Evolutionary conservation across 1,140 invertebrate species (phyloP).

Genomic region (Hestina assimilis): DNA sequence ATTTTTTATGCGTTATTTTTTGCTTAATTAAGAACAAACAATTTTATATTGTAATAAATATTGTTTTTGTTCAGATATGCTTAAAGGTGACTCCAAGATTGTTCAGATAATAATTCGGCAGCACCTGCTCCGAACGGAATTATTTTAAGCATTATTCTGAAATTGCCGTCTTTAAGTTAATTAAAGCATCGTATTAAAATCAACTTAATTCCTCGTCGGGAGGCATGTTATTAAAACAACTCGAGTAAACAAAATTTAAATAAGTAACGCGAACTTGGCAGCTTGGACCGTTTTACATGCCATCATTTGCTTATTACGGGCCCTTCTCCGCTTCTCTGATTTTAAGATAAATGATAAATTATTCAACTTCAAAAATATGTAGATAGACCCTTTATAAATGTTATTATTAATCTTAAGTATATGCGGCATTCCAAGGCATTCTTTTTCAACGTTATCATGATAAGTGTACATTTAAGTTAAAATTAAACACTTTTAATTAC

Average conservation of each 20-base stretch:
- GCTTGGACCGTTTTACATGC: conserved; percentile 37
- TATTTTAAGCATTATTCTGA: conserved; percentile 27
- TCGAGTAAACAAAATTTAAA: conserved; percentile 64
- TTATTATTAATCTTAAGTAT: background rate
- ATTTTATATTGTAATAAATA: conserved; percentile 11
- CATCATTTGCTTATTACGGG: conserved; percentile 44
- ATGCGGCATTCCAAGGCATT: background rate
- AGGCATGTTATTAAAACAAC: conserved; percentile 48
- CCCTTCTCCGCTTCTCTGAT: conserved; percentile 15
- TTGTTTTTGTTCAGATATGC: conserved; percentile 5
- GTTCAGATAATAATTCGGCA: conserved; percentile 4
- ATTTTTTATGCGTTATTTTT: conserved; percentile 39
- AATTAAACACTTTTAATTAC: background rate
- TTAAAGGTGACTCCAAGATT: conserved; percentile 9
- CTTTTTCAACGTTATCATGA: background rate
- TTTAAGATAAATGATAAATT: conserved; percentile 29
- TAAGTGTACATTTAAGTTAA: background rate
- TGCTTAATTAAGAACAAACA: conserved; percentile 28
- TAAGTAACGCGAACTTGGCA: conserved; percentile 46
- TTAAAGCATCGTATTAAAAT: conserved; percentile 47
- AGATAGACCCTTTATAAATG: background rate
- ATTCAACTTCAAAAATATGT: conserved; percentile 15
- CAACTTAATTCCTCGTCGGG: conserved; percentile 37
- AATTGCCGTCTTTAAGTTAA: conserved; percentile 45
- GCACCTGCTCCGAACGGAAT: conserved; percentile 13